phyloP scores from a whole-genome alignment of 1,140 invertebrate genomes.

The Caligus rogercresseyi region DNA sequence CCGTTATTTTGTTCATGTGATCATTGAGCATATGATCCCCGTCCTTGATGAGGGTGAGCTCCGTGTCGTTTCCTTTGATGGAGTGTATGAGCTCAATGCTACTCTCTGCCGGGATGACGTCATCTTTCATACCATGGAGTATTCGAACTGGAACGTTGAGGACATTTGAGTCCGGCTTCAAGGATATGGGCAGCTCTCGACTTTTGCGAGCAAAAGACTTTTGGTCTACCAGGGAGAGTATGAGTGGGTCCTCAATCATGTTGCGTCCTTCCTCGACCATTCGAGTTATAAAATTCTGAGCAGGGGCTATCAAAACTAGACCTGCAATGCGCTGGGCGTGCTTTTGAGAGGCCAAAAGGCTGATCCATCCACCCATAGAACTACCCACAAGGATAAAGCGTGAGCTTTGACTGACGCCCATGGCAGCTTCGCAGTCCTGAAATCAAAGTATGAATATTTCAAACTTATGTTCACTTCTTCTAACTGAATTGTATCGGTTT shows the following conservation, averaged over 20 bases:
- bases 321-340: background rate
- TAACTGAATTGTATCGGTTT: too few species aligned
- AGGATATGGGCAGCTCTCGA: background rate
- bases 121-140: background rate
- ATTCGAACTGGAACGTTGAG: background rate
- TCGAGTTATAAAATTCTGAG: background rate
- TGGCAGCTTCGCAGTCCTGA: background rate
- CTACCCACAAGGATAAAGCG: background rate
- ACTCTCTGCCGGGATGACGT: background rate
- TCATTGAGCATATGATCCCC: background rate
- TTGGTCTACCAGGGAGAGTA: background rate
- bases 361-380: background rate
- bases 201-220: background rate
- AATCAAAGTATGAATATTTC: background rate
- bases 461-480: too few species aligned
- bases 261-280: background rate
- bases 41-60: background rate
- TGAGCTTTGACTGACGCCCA: background rate
- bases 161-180: background rate
- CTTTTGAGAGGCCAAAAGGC: background rate
- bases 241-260: background rate
- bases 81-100: background rate
- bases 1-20: background rate
- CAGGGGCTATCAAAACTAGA: background rate
- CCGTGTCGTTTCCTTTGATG: background rate